Evolutionary conservation across 2,113 vertebrate species (phyloP).

Genomic region (Malurus melanocephalus): DNA sequence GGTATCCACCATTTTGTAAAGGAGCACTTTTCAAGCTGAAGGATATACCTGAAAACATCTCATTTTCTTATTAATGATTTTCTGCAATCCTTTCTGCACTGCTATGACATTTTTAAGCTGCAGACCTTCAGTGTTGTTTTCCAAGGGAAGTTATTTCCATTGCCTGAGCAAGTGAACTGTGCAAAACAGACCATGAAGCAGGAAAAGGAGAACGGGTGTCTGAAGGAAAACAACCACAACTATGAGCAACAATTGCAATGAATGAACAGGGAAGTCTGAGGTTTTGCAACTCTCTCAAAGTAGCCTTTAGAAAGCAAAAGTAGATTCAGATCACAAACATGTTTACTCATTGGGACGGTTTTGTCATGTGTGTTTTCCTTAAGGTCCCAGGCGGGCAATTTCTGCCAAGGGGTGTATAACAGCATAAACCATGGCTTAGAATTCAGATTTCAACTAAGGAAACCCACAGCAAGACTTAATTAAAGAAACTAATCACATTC

Average conservation of each 20-base stretch:
- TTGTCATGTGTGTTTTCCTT: conserved; percentile 21
- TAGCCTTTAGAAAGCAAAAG: conserved; percentile 42
- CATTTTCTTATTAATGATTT: background rate
- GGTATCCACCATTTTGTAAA: background rate
- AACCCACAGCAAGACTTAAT: background rate
- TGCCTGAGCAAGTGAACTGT: background rate
- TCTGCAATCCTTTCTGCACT: background rate
- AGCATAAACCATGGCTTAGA: background rate
- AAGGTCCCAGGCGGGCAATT: background rate
- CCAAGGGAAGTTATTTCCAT: conserved; percentile 31
- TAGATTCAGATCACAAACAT: conserved; percentile 47
- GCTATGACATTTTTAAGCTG: background rate
- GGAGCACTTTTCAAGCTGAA: background rate
- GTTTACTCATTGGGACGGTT: conserved; percentile 16
- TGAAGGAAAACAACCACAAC: conserved; percentile 43
- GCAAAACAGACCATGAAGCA: conserved; percentile 16
- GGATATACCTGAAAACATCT: background rate
- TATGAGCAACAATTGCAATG: conserved; percentile 30
- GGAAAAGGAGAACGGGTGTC: conserved; percentile 7
- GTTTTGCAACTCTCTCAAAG: conserved; percentile 30
- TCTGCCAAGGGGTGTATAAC: background rate
- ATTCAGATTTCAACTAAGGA: background rate
- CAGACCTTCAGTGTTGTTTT: conserved; percentile 13
- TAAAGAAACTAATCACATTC: conserved; percentile 10
- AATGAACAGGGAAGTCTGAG: conserved; percentile 29